Base-by-base conservation (phyloP, 2,797 vertebrate genomes). In the Siniperca undulata region DNA sequence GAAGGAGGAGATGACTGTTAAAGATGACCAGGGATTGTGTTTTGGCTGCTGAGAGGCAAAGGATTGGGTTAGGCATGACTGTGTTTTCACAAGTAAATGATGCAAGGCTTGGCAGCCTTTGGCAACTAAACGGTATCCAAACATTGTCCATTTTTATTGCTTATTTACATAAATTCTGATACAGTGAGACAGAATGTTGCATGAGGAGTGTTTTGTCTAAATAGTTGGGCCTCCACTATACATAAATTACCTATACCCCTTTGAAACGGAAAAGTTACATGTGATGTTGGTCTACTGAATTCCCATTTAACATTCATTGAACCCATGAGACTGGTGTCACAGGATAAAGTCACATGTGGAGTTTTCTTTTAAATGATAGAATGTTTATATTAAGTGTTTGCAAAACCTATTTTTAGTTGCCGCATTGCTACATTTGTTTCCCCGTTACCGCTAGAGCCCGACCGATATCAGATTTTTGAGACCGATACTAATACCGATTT, bases 21-120 rank as follows among this genome's bases (percentile, higher is more conserved):
- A 62, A 71, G 61, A 56, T 12, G 50, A 70, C 36, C 27, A 22
- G 7, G 62, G 27, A 27, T 68, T 66, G 59, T 48, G 34, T 58
- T 67, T 68, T 55, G 3, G 22, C 59, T 81, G 34, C 67, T 60
- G 9, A 20, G 20, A 79, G 74, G 20, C 34, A n/a, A 46, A 56
- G 22, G 36, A 71, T 75, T 36, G 73, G 38, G 7, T 14, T 44
- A 19, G 52, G 19, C 24, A 48, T 46, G 42, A 53, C 34, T 74
- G 44, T 62, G 55, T 70, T 78, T 86, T 77, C 38, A 72, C 27
- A 27, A 78, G 46, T 59, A 65, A 75, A 27, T 78, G 76, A 85
- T 84, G 72, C 40, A 83, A 84, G 30, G 24, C 44, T 24, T 17
- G 38, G 16, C 44, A 55, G 58, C 61, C 46, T 44, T 74, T 84